Evolutionary conservation across 2,888 invertebrate species (phyloP).

Genomic region (Ophraella communa): DNA sequence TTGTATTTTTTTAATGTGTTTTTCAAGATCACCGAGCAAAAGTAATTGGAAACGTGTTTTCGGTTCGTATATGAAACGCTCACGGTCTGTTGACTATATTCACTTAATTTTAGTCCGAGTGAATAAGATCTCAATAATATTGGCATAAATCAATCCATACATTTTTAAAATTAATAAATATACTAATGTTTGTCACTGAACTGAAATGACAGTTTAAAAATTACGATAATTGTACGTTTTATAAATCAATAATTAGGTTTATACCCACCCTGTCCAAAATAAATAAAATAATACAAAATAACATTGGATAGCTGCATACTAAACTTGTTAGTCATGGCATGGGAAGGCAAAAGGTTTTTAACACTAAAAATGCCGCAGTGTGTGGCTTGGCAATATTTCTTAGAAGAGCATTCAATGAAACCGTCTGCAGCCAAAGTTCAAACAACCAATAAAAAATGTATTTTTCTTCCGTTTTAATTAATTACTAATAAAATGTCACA

Average conservation of each 20-base stretch:
- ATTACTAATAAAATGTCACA: too few species aligned
- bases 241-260: background rate
- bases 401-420: slow-evolving; percentile 4
- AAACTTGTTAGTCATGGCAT: slow-evolving; percentile 9
- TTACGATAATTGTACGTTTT: background rate
- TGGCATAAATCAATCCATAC: background rate
- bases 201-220: too few species aligned
- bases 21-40: slow-evolving; percentile 3
- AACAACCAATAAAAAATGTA: background rate
- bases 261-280: too few species aligned
- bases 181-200: too few species aligned
- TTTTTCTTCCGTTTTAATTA: background rate
- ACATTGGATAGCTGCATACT: background rate
- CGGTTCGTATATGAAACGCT: background rate
- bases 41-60: slow-evolving; percentile 6
- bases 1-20: slow-evolving; percentile 1
- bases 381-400: background rate
- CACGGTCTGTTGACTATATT: background rate
- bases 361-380: background rate
- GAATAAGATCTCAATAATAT: background rate
- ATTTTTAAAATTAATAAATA: too few species aligned
- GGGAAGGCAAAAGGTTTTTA: slow-evolving; percentile 4
- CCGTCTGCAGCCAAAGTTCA: background rate
- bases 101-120: background rate
- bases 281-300: background rate